Conservation (phyloP, 2,113 vertebrate genomes). For the Gracilinanus agilis region DNA sequence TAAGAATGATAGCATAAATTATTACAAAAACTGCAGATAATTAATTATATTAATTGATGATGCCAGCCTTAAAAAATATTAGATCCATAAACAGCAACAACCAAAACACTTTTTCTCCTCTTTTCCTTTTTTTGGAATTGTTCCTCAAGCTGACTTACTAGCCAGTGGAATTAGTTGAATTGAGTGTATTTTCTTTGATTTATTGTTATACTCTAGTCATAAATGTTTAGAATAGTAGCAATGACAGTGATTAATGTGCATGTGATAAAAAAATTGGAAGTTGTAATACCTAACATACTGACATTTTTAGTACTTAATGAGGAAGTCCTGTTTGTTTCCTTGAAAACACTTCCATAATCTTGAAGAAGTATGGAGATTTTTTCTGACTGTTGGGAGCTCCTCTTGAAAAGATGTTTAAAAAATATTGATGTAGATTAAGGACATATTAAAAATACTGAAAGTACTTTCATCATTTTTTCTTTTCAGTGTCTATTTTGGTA, state of each 20-base stretch:
- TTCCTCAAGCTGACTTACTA: not conserved
- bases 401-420: not conserved
- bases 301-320: not conserved
- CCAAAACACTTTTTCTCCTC: conserved; percentile 1
- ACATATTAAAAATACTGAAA: not conserved
- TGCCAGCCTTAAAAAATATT: conserved; percentile 15
- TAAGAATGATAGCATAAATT: too few relatives aligned
- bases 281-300: not conserved
- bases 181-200: conserved; percentile 3
- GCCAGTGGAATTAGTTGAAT: not conserved
- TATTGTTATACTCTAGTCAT: not conserved
- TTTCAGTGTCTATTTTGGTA: too few relatives aligned
- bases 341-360: not conserved
- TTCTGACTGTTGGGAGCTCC: not conserved
- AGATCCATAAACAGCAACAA: not conserved
- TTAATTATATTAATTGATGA: not conserved
- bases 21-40: too few relatives aligned
- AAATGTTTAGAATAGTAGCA: not conserved
- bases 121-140: not conserved
- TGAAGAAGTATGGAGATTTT: not conserved
- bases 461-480: too few relatives aligned
- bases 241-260: not conserved
- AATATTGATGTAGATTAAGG: not conserved
- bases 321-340: not conserved
- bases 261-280: not conserved